These are phyloP conservation scores for Chelonus insularis DNA, from an alignment of 1,140 invertebrate genomes.

Conservation along the genomic window DNA sequence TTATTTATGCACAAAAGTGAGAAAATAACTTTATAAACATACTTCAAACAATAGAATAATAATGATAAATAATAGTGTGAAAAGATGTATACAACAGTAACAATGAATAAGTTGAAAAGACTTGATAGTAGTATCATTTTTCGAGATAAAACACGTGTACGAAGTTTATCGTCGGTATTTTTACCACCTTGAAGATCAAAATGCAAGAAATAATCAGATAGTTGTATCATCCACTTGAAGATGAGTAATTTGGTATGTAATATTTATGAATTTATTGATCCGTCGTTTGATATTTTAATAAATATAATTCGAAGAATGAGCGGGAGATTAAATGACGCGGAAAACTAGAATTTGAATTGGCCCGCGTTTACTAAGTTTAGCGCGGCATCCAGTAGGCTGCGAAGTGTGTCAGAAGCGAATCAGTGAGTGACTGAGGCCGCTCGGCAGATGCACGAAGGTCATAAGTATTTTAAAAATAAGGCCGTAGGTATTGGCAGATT, in stretches of 20 bases:
- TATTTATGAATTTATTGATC: too few relatives aligned
- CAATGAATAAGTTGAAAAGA: background rate
- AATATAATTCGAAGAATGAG: too few relatives aligned
- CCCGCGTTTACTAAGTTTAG: background rate
- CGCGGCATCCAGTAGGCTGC: background rate
- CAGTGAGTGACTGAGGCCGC: constrained; percentile 42
- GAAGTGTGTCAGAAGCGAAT: background rate
- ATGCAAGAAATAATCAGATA: background rate
- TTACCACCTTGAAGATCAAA: constrained; percentile 18
- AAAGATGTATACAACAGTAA: too few relatives aligned
- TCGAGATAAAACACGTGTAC: background rate
- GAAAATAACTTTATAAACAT: too few relatives aligned
- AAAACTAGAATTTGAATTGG: constrained; percentile 38
- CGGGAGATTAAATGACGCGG: too few relatives aligned
- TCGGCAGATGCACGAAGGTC: constrained; percentile 59
- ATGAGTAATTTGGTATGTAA: background rate
- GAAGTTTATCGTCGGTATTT: background rate
- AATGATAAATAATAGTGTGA: too few relatives aligned
- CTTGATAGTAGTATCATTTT: background rate
- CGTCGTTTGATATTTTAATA: too few relatives aligned
- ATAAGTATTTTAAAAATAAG: constrained; percentile 62
- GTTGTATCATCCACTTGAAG: background rate
- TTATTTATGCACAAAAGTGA: too few relatives aligned
- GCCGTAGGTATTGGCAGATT: constrained; percentile 57
- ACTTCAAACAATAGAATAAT: too few relatives aligned